Base-by-base conservation (phyloP, 1,140 invertebrate species). In the Laodelphax striatellus region DNA sequence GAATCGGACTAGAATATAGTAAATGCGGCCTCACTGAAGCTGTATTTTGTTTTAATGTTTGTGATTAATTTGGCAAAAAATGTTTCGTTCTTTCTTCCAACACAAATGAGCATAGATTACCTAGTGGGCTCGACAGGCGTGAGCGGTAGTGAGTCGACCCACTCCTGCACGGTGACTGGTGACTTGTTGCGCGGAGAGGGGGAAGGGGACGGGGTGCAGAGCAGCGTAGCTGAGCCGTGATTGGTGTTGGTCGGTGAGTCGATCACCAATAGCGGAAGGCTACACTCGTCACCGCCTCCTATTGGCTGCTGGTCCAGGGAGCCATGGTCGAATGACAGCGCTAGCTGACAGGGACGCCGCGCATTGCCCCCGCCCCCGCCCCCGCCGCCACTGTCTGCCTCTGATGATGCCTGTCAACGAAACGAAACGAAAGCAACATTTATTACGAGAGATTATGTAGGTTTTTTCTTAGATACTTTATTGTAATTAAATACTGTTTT, bases 81-180 rank as follows among this genome's bases (percentile, higher is more conserved):
- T n/a, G n/a, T n/a, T n/a, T n/a, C n/a, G n/a, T 28, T 28, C 2
- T 4, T 28, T 28, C 6, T 28, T 28, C 24, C 6, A 4, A 28
- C 24, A 28, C 2, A 28, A 2, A 4, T 28, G 2, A 28, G 24
- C 24, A n/a, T n/a, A n/a, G n/a, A n/a, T 31, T 38, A 38, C 34
- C 34, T 38, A 9, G 34, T 38, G 10, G 34, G 34, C 6, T 65
- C 65, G 24, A 44, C 42, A 42, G 63, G 54, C 13, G 59, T 63
- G 21, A 66, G 55, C 1, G 67, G 68, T 17, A 72, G 56, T 10
- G 70, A 69, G 56, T 72, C 70, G n/a, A 72, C 68, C 70, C 70
- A 72, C 60, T 70, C 68, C 60, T 72, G 70, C 14, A 70, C 66
- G 41, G 69, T 70, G 17, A 72, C 68, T 9, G 70, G 70, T 19